Conservation (phyloP, 2,888 invertebrate genomes). For the Sphinx pinastri region DNA sequence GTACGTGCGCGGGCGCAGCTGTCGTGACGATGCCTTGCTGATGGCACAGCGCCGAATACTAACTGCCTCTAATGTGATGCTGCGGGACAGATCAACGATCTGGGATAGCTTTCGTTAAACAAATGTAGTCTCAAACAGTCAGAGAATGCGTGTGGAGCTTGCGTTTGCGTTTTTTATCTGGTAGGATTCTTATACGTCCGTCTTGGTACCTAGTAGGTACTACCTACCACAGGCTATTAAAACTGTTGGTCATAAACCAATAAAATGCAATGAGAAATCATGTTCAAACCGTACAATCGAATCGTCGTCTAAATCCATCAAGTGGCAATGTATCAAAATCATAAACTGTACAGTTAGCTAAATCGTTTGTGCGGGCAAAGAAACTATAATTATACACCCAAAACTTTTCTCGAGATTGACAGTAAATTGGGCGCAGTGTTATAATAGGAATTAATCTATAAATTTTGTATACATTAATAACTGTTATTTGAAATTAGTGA, state of each 20-base stretch:
- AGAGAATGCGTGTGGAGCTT: not conserved
- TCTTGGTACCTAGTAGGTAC: too few species aligned
- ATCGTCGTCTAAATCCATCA: not conserved
- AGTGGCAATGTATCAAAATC: constrained; percentile 5
- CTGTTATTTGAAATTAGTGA: constrained; percentile 15
- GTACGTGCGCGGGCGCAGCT: constrained; percentile 59
- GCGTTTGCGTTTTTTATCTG: not conserved
- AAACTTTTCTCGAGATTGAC: constrained; percentile 18
- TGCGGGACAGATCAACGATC: not conserved
- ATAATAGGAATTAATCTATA: constrained; percentile 23
- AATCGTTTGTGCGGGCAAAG: constrained; percentile 4
- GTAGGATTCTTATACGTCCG: too few species aligned
- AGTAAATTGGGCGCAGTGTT: constrained; percentile 2
- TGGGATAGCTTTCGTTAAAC: not conserved
- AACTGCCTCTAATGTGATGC: constrained; percentile 40
- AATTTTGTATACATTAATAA: not conserved
- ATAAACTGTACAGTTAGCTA: constrained; percentile 4
- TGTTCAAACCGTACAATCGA: not conserved
- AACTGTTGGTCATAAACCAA: not conserved
- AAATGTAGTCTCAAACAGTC: too few species aligned
- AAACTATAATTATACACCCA: constrained; percentile 14
- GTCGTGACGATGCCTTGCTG: constrained; percentile 22
- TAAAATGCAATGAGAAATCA: not conserved
- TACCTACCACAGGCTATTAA: not conserved
- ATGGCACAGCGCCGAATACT: constrained; percentile 37